A percentile compares a stretch with the other conserved stretches of the same genome.
Evolutionary conservation across 2,888 invertebrate genomes (phyloP).

Genomic region (Taenaris catops): DNA sequence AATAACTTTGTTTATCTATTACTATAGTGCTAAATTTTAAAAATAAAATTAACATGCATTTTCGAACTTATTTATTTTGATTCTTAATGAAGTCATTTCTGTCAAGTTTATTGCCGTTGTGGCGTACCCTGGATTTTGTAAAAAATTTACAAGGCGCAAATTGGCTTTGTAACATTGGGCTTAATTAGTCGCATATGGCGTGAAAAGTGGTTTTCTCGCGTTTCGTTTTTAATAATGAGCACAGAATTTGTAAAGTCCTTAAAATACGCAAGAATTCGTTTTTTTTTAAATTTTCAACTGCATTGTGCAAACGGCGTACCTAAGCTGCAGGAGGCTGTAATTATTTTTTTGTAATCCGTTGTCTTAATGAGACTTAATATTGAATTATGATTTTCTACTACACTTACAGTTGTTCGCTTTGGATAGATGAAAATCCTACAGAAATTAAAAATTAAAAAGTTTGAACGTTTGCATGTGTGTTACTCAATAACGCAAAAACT

Average conservation of each 20-base stretch:
- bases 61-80: too few relatives aligned
- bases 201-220: slow-evolving; percentile 14
- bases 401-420: too few relatives aligned
- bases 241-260: slow-evolving; percentile 5
- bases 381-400: too few relatives aligned
- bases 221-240: slow-evolving; percentile 7
- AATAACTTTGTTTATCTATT: too few relatives aligned
- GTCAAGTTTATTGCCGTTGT: slow-evolving; percentile 76
- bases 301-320: neutral
- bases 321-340: neutral
- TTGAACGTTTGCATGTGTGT: too few relatives aligned
- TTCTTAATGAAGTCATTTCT: slow-evolving; percentile 75
- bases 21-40: too few relatives aligned
- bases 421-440: too few relatives aligned
- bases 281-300: neutral
- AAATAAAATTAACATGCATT: too few relatives aligned
- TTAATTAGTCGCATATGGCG: slow-evolving; percentile 32
- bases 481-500: too few relatives aligned
- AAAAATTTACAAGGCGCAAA: slow-evolving; percentile 71
- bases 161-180: slow-evolving; percentile 57
- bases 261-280: neutral
- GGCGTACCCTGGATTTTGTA: slow-evolving; percentile 67
- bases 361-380: too few relatives aligned
- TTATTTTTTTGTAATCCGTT: too few relatives aligned
- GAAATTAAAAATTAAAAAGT: too few relatives aligned